Evolutionary conservation across 1,140 invertebrate genomes (phyloP).

Genomic region (Pseudomyrmex gracilis): DNA sequence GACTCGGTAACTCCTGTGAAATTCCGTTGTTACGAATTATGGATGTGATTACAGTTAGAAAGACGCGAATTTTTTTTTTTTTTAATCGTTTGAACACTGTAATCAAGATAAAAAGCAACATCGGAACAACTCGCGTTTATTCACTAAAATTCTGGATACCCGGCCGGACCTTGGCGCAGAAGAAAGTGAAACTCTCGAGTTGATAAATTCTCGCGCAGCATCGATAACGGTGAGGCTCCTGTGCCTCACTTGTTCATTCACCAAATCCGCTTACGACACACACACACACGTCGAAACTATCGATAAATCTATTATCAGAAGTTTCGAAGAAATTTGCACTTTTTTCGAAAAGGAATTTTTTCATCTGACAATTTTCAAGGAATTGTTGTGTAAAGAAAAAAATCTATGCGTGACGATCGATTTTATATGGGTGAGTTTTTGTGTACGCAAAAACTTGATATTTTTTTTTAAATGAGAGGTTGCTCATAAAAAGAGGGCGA

Average conservation of each 20-base stretch:
- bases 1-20: no score
- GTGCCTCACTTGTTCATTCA: conserved; percentile 12
- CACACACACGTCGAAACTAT: no score
- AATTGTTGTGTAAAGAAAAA: no score
- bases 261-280: conserved; percentile 9
- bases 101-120: background rate
- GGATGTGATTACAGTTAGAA: no score
- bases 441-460: no score
- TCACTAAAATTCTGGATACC: conserved; percentile 25
- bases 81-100: background rate
- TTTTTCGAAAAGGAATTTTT: no score
- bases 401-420: background rate
- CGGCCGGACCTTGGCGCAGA: background rate
- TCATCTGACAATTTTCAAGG: no score
- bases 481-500: background rate
- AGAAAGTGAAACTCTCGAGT: conserved; percentile 41
- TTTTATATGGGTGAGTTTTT: background rate
- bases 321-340: no score
- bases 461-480: no score
- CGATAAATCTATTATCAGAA: no score
- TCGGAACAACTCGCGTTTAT: conserved; percentile 8
- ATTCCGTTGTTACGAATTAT: no score
- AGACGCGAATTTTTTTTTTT: background rate
- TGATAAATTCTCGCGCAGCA: conserved; percentile 30
- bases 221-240: background rate